Evolutionary conservation across 2,113 vertebrate species (phyloP).

Genomic region (Odontophorus gujanensis): DNA sequence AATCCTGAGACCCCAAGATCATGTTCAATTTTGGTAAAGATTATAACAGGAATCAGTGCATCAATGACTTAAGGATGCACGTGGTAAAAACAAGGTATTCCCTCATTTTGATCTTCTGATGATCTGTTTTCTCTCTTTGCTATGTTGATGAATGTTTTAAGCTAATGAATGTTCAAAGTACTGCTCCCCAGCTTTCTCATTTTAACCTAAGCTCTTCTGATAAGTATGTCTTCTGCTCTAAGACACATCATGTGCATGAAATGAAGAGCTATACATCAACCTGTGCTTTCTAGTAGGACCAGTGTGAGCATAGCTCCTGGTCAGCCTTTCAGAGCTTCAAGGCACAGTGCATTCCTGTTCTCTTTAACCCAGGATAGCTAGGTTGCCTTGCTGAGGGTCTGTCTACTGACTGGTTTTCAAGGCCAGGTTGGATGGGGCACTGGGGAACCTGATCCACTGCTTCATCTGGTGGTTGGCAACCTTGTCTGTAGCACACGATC

Average conservation of each 20-base stretch:
- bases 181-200: not conserved
- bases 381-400: not conserved
- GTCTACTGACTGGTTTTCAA: no score
- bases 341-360: no score
- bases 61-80: not conserved
- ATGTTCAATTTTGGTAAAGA: not conserved
- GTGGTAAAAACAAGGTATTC: not conserved
- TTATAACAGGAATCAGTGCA: not conserved
- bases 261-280: not conserved
- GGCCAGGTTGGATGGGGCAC: no score
- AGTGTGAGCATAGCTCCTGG: not conserved
- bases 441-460: no score
- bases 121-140: not conserved
- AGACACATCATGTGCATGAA: accelerated
- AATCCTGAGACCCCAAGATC: not conserved
- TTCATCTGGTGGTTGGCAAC: no score
- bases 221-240: not conserved
- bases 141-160: not conserved
- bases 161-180: not conserved
- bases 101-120: not conserved
- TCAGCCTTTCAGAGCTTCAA: not conserved
- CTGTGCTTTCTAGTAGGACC: not conserved
- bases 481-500: no score
- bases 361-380: not conserved
- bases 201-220: not conserved